Evolutionary conservation across 2,888 invertebrate genomes (phyloP), one percentile per base, ranked within the genome.

Genomic region (Eupithecia subfuscata): DNA sequence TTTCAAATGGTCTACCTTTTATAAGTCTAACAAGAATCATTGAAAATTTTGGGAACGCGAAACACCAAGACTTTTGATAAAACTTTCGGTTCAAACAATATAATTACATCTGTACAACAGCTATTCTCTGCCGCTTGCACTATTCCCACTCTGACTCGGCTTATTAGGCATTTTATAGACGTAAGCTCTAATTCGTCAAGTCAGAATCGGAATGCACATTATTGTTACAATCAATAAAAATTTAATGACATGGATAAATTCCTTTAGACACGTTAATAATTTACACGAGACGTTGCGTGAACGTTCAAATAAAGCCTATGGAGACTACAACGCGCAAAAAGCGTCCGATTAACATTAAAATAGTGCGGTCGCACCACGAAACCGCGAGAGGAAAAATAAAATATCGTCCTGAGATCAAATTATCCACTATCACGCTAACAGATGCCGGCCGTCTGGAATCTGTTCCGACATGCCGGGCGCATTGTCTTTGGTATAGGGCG

Each of bases 321-420:
- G 85, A 88, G 86, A 91, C 91, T 91, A 88, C 85, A 92, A 93
- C 93, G 92, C 93, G 89, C 93, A 91, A 91, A 93, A 92, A 94
- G 92, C 94, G 92, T 93, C 91, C 93, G 87, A 85, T 91, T 90
- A 90, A 91, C 89, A 90, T 89, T 91, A 90, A 90, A 90, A 87
- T 90, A 90, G 90, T 86, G 85, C 89, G 88, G 90, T 91, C 92
- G 90, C 83, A 87, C 90, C 85, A 83, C 74, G 73, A 75, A 80
- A 80, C 81, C 81, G 79, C 79, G 73, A 73, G 86, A 90, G 89
- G 88, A 90, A 87, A 90, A 89, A 90, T 85, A 84, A 88, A 94
- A 93, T 91, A 93, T 92, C 91, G 91, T 92, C 89, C 91, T 95
- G 94, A 95, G 94, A 95, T 94, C 95, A 95, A 67, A 91, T 92